Evolutionary conservation across 2,888 invertebrate genomes (phyloP).

Genomic region (Merodon equestris): DNA sequence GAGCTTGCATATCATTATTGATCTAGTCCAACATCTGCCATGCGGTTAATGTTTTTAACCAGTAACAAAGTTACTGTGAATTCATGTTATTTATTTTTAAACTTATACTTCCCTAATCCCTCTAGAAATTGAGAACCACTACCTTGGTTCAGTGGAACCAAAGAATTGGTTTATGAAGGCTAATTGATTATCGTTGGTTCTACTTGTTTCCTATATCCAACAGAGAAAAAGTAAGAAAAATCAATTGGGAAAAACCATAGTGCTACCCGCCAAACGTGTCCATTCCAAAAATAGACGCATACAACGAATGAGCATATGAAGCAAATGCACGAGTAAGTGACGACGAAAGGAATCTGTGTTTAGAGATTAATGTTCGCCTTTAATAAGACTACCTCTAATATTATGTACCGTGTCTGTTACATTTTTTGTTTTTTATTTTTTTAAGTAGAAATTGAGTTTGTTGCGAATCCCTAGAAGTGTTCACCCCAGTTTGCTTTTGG

Average conservation of each 20-base stretch:
- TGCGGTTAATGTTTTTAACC: no score
- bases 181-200: no score
- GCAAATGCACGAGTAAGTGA: background rate
- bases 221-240: slow-evolving; percentile 3
- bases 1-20: no score
- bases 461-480: slow-evolving; percentile 53
- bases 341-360: slow-evolving; percentile 56
- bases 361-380: slow-evolving; percentile 63
- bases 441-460: slow-evolving; percentile 51
- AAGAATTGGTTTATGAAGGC: no score
- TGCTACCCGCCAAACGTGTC: background rate
- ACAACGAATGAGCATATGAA: no score
- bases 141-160: no score
- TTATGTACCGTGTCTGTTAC: slow-evolving; percentile 6
- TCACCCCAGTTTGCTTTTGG: slow-evolving; percentile 61
- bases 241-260: background rate
- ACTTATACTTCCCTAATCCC: no score
- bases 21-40: no score
- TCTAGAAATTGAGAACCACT: no score
- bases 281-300: no score
- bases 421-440: slow-evolving; percentile 24
- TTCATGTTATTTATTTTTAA: no score
- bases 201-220: background rate
- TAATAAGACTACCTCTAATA: slow-evolving; percentile 38
- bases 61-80: no score